Evolutionary conservation across 1,140 invertebrate genomes (phyloP).

Genomic region (Hylaeus volcanicus): DNA sequence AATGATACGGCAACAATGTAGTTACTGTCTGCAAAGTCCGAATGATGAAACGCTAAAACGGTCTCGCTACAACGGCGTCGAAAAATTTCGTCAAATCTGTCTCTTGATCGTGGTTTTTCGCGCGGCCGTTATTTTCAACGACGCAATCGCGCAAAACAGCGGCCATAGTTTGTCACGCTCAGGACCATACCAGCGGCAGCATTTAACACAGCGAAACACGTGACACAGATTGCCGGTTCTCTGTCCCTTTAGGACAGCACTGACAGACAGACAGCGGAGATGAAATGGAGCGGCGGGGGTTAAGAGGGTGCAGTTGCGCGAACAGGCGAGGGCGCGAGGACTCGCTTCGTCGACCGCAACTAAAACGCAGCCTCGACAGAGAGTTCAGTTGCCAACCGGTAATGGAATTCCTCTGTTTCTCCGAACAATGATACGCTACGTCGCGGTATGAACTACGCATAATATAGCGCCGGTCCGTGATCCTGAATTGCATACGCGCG

Average conservation of each 20-base stretch:
- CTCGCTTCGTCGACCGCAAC: slow-evolving; percentile 74
- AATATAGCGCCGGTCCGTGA: slow-evolving; percentile 61
- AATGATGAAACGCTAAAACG: too few relatives aligned
- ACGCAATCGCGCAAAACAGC: slow-evolving; percentile 6
- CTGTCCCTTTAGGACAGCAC: slow-evolving; percentile 19
- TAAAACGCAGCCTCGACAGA: slow-evolving; percentile 72
- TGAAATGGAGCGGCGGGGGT: slow-evolving; percentile 16
- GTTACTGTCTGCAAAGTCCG: too few relatives aligned
- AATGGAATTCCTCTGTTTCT: slow-evolving; percentile 79
- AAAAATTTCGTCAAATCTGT: slow-evolving; percentile 18
- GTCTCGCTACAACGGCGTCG: too few relatives aligned
- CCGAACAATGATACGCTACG: slow-evolving; percentile 77
- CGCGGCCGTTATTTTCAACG: slow-evolving; percentile 8
- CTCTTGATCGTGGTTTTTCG: background rate
- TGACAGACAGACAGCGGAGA: slow-evolving; percentile 51
- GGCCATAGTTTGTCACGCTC: slow-evolving; percentile 30
- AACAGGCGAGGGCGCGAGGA: slow-evolving; percentile 54
- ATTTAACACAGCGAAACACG: slow-evolving; percentile 57
- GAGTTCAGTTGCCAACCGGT: slow-evolving; percentile 76
- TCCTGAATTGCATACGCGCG: slow-evolving; percentile 46
- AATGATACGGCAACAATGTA: too few relatives aligned
- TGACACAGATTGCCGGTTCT: slow-evolving; percentile 55
- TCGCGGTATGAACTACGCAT: slow-evolving; percentile 77
- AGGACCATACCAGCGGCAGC: background rate
- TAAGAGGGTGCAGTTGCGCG: slow-evolving; percentile 30